phyloP scores from a whole-genome alignment of 2,888 invertebrate genomes.

The Dilophus febrilis region DNA sequence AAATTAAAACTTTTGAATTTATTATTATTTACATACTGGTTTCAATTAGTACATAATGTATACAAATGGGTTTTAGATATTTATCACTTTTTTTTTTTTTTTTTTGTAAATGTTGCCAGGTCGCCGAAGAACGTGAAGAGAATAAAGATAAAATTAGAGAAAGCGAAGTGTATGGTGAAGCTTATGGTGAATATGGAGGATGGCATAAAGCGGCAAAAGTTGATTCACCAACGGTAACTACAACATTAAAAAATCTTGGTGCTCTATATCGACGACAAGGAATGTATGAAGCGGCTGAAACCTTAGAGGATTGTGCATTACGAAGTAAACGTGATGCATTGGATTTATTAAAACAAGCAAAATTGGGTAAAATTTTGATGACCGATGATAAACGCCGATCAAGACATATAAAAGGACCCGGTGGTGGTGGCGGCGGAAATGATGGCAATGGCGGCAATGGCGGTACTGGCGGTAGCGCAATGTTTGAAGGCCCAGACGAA shows the following conservation, averaged over 20 bases:
- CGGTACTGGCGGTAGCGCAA: conserved; percentile 1
- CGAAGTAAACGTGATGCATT: conserved; percentile 91
- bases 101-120: conserved; percentile 9
- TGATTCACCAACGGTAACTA: conserved; percentile 92
- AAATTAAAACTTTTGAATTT: no score
- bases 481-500: not conserved
- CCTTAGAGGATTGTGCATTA: conserved; percentile 93
- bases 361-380: conserved; percentile 55
- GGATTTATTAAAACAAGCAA: conserved; percentile 85
- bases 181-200: conserved; percentile 72
- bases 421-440: conserved; percentile 2
- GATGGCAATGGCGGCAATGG: conserved; percentile 4
- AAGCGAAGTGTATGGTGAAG: conserved; percentile 78
- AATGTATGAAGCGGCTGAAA: conserved; percentile 98
- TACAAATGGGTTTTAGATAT: no score
- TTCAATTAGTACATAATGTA: no score
- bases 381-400: conserved; percentile 33
- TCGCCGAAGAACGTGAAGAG: conserved; percentile 96
- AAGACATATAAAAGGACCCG: conserved; percentile 29
- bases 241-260: conserved; percentile 94
- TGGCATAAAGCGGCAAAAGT: conserved; percentile 99
- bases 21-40: no score
- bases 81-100: conserved; percentile 14
- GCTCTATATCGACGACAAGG: conserved; percentile 96
- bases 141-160: conserved; percentile 81